Conservation (phyloP, 2,888 invertebrate genomes). For the Lasiommata megera region DNA sequence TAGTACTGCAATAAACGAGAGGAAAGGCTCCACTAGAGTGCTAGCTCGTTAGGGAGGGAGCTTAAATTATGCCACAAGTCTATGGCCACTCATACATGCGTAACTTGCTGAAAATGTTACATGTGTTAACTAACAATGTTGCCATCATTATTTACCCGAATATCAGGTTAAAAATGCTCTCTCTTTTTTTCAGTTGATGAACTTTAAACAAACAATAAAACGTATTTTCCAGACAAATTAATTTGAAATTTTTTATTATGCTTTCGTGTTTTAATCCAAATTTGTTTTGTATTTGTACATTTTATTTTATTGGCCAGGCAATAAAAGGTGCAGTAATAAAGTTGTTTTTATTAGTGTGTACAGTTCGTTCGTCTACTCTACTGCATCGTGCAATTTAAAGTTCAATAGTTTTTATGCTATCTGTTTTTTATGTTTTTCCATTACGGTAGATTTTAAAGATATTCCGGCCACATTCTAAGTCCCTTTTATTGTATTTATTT, state of each 20-base stretch:
- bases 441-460: not conserved
- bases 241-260: not conserved
- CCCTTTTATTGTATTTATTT: too few species aligned
- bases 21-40: conserved; percentile 58
- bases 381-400: conserved; percentile 6
- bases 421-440: conserved; percentile 2
- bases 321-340: conserved; percentile 10
- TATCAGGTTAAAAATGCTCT: conserved; percentile 19
- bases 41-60: conserved; percentile 72
- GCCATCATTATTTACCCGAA: conserved; percentile 10
- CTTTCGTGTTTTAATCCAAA: not conserved
- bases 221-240: not conserved
- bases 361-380: conserved; percentile 4
- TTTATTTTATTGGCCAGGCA: conserved; percentile 8
- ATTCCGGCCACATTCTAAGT: too few species aligned
- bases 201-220: conserved; percentile 1
- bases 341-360: conserved; percentile 4
- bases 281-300: conserved; percentile 2
- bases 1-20: conserved; percentile 51
- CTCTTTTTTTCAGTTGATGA: not conserved
- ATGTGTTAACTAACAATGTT: conserved; percentile 24
- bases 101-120: conserved; percentile 50
- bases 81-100: conserved; percentile 53
- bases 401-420: not conserved
- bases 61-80: conserved; percentile 63